Evolutionary conservation across 1,140 invertebrate species (phyloP).

Genomic region (Drosophila baimaii): DNA sequence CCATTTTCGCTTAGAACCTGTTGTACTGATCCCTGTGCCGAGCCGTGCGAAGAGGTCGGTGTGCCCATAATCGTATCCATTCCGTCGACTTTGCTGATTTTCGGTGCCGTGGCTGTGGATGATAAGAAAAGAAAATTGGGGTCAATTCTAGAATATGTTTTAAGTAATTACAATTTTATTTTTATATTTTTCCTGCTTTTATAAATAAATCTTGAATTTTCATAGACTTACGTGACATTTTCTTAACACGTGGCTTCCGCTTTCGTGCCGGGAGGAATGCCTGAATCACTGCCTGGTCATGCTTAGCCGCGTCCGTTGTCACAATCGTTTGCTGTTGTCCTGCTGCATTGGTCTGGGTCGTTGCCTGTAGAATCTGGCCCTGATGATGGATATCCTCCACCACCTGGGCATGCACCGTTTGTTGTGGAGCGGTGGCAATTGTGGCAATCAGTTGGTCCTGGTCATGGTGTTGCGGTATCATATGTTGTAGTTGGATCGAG

Average conservation of each 20-base stretch:
- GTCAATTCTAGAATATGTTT: background rate
- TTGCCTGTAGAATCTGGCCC: slow-evolving; percentile 79
- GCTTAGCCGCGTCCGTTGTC: slow-evolving; percentile 80
- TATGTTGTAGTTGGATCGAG: slow-evolving; percentile 85
- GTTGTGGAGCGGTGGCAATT: slow-evolving; percentile 78
- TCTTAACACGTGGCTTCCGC: slow-evolving; percentile 83
- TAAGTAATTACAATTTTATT: background rate
- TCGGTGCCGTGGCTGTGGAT: slow-evolving; percentile 72
- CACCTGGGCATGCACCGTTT: slow-evolving; percentile 83
- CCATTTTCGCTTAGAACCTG: slow-evolving; percentile 78
- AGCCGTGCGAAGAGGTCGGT: slow-evolving; percentile 71
- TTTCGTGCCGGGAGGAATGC: slow-evolving; percentile 84
- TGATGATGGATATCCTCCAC: slow-evolving; percentile 83
- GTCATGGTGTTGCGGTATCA: slow-evolving; percentile 83
- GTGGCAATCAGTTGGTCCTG: slow-evolving; percentile 83
- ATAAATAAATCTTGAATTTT: background rate
- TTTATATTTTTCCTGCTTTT: background rate
- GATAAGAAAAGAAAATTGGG: background rate
- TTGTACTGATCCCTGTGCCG: slow-evolving; percentile 54
- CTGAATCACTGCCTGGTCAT: slow-evolving; percentile 84
- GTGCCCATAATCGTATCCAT: slow-evolving; percentile 81
- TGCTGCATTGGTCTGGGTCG: slow-evolving; percentile 76
- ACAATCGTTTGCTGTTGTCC: slow-evolving; percentile 78
- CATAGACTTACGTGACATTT: slow-evolving; percentile 77
- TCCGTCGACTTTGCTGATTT: slow-evolving; percentile 83